phyloP scores from a whole-genome alignment of 2,113 vertebrate genomes.

The Chionis minor region DNA sequence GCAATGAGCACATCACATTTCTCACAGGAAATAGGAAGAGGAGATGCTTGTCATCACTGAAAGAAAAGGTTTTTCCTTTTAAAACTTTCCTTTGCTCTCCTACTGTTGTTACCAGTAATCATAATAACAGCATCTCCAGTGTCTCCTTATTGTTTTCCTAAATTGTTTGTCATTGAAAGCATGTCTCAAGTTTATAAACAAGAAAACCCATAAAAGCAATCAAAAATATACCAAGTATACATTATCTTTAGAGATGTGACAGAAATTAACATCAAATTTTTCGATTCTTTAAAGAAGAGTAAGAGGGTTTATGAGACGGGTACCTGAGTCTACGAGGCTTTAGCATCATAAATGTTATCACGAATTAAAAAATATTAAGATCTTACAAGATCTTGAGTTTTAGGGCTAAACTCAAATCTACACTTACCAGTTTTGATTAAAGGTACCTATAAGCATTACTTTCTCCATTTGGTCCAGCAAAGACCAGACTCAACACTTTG shows the following conservation, averaged over 20 bases:
- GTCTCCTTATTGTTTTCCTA: not conserved
- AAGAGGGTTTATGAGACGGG: not conserved
- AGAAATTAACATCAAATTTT: not conserved
- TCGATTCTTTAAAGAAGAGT: not conserved
- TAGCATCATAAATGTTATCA: not conserved
- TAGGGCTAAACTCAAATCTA: not conserved
- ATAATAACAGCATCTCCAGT: not conserved
- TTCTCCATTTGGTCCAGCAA: not conserved
- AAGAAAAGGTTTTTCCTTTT: not conserved
- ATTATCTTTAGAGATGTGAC: not conserved
- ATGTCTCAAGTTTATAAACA: not conserved
- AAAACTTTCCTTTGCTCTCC: not conserved
- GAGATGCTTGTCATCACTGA: not conserved
- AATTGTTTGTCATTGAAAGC: not conserved
- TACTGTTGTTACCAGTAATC: not conserved
- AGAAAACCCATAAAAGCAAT: not conserved
- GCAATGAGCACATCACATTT: not conserved
- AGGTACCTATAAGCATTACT: not conserved
- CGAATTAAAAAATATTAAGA: not conserved
- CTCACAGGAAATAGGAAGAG: not conserved
- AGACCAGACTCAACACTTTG: not conserved
- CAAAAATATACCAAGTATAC: not conserved
- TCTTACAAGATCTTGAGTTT: not conserved
- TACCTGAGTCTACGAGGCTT: not conserved
- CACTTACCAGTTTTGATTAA: not conserved